Base-by-base conservation (phyloP, 1,140 invertebrate species). In the Bicyclus anynana region DNA sequence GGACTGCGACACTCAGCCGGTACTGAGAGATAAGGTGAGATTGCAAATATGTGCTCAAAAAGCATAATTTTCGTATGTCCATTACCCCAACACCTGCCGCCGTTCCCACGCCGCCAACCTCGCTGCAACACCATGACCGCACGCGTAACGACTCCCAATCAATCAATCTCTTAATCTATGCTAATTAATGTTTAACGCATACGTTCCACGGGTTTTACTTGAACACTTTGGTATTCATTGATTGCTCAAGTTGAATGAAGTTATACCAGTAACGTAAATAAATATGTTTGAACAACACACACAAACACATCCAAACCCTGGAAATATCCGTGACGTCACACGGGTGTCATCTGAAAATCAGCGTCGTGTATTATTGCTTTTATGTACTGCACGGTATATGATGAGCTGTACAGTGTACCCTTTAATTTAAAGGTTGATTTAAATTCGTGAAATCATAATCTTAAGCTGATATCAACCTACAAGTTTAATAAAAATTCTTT, bases 71-170 rank as follows among this genome's bases (percentile, higher is more conserved):
- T 23, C 16, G 17, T 53, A 21, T 40, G 13, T 21, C 44, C 38
- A 44, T 58, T 58, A 49, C 57, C 20, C 17, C 17, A 40, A 29
- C 74, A 74, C 72, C 74, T 77, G 74, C 63, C 53, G 52, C 48
- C 38, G 58, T 72, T 77, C 74, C 67, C 74, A 77, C 74, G 72
- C 49, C 63, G 40, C 60, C 33, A 59, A 33, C 29, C 29, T 33
- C 10, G n/a, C 56, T 17, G 56, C 37, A 50, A 46, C 20, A 50
- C 23, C 56, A 29, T 38, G 51, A 50, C 52, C 44, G 53, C 58
- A 54, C 47, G 48, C 53, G 52, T 55, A 61, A 59, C 53, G 58
- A 44, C 46, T 53, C 16, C 38, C 23, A 23, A 60, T 60, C 59
- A 38, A 55, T 61, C 59, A 61, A 55, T 61, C 53, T 55, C 40